phyloP scores from a whole-genome alignment of 1,140 invertebrate genomes.

The Octopus bimaculoides region DNA sequence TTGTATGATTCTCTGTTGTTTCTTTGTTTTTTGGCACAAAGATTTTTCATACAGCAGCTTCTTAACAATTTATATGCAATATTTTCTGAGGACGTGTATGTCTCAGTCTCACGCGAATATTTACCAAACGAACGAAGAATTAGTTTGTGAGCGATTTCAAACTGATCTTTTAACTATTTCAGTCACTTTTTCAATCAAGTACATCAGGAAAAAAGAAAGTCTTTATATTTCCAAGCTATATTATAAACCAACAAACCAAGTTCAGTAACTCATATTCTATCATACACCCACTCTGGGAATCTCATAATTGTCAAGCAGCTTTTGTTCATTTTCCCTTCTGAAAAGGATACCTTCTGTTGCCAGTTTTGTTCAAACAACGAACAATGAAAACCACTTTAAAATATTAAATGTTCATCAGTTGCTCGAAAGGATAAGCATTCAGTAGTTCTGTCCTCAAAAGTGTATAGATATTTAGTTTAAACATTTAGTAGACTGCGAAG shows the following conservation, averaged over 20 bases:
- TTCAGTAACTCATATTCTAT: background rate
- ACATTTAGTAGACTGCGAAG: background rate
- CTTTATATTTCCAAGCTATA: background rate
- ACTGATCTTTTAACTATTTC: background rate
- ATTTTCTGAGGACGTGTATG: background rate
- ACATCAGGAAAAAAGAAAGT: background rate
- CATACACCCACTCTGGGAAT: background rate
- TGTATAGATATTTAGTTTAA: background rate
- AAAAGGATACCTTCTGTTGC: background rate
- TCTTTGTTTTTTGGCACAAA: background rate
- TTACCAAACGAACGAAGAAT: background rate
- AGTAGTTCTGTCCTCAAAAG: background rate
- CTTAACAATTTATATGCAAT: background rate
- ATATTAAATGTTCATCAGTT: background rate
- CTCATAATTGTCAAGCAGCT: background rate
- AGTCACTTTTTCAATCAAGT: background rate
- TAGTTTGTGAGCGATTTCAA: background rate
- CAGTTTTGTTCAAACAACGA: background rate
- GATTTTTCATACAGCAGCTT: background rate
- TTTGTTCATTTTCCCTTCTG: background rate
- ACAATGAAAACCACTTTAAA: background rate
- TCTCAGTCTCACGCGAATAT: background rate
- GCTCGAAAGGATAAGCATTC: background rate
- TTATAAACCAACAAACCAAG: background rate
- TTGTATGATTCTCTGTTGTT: background rate